phyloP scores from a whole-genome alignment of 2,888 invertebrate genomes.

The Atherix ibis region DNA sequence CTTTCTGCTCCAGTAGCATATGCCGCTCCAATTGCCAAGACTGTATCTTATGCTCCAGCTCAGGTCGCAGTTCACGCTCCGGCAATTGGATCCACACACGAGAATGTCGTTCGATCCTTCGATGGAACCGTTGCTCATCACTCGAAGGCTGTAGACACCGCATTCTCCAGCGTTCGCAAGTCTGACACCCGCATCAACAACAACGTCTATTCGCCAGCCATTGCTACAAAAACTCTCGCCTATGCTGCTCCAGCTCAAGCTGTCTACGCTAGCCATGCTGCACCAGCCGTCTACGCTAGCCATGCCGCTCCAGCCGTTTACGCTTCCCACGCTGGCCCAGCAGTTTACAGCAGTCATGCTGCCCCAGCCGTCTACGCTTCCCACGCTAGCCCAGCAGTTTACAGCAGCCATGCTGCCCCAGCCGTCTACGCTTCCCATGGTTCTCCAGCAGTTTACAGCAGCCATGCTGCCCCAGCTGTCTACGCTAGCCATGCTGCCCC shows the following conservation, averaged over 20 bases:
- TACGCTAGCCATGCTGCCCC: conserved; percentile 3
- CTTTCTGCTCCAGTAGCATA: conserved; percentile 11
- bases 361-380: conserved; percentile 16
- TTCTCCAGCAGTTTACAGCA: conserved; percentile 8
- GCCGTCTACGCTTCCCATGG: too few relatives aligned
- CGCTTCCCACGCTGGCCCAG: conserved; percentile 16
- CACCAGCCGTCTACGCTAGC: conserved; percentile 2
- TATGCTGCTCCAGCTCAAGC: conserved; percentile 5
- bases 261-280: background rate
- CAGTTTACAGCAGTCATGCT: conserved; percentile 21
- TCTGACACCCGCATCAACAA: conserved; percentile 41
- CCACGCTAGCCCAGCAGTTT: conserved; percentile 6
- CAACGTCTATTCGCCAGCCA: conserved; percentile 36
- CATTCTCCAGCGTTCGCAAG: conserved; percentile 44
- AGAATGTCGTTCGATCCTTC: conserved; percentile 41
- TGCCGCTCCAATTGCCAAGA: conserved; percentile 8
- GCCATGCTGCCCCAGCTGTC: conserved; percentile 10
- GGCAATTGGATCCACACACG: conserved; percentile 34
- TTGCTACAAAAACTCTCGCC: conserved; percentile 14
- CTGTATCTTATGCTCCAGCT: conserved; percentile 13
- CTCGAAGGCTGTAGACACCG: conserved; percentile 42
- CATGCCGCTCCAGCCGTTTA: conserved; percentile 1
- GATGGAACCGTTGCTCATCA: conserved; percentile 41
- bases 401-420: conserved; percentile 15
- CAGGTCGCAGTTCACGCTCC: conserved; percentile 16